phyloP scores from a whole-genome alignment of 2,888 invertebrate genomes.

The Blastobasis lacticolella region DNA sequence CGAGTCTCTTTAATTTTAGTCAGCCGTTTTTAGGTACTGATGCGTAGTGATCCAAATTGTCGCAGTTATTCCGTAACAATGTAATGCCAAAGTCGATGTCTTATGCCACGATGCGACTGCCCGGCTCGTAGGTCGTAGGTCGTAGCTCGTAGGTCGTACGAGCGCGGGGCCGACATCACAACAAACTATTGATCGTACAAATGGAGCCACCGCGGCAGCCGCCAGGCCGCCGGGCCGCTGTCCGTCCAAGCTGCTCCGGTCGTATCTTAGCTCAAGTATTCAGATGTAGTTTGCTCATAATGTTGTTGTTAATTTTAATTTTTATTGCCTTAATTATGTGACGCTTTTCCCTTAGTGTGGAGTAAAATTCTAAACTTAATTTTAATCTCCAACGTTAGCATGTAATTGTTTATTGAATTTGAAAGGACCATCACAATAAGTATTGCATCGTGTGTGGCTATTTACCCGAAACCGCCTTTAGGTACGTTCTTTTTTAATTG shows the following conservation, averaged over 20 bases:
- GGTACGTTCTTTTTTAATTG: too few species aligned
- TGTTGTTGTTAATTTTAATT: constrained; percentile 61
- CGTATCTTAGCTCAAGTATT: constrained; percentile 69
- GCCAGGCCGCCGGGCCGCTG: constrained; percentile 21
- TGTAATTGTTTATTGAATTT: constrained; percentile 32
- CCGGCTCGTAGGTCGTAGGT: too few species aligned
- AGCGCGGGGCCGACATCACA: constrained; percentile 50
- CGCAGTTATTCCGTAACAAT: constrained; percentile 43
- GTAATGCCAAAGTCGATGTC: constrained; percentile 70
- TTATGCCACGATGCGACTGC: constrained; percentile 39
- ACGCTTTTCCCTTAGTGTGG: constrained; percentile 40
- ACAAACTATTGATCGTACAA: constrained; percentile 66
- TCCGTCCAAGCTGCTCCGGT: constrained; percentile 70
- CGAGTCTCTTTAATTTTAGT: constrained; percentile 22
- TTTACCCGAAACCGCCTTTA: neutral
- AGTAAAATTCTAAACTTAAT: constrained; percentile 51
- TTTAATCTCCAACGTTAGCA: constrained; percentile 55
- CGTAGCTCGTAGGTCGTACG: too few species aligned
- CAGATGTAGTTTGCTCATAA: constrained; percentile 67
- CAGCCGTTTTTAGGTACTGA: constrained; percentile 16
- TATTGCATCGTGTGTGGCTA: constrained; percentile 34
- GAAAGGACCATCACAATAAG: constrained; percentile 37
- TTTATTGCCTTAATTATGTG: constrained; percentile 10
- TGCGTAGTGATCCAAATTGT: constrained; percentile 15
- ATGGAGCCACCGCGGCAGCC: constrained; percentile 58